Evolutionary conservation across 2,888 invertebrate genomes (phyloP).

Genomic region (Seladonia tumulorum): DNA sequence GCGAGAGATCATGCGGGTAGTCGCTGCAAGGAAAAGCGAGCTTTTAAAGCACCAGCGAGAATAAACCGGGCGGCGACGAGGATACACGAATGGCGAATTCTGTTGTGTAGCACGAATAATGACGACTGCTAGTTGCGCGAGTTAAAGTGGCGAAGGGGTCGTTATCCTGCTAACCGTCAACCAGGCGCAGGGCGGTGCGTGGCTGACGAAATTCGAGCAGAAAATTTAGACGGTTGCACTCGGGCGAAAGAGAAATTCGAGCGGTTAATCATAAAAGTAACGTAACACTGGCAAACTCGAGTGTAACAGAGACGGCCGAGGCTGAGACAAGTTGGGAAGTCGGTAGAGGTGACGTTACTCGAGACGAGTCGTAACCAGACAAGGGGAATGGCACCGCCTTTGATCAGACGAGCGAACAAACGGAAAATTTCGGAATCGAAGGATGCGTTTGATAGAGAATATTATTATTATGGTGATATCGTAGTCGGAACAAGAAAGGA

Average conservation of each 20-base stretch:
- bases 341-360: not conserved
- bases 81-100: slow-evolving; percentile 20
- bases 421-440: no score
- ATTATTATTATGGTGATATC: no score
- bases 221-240: not conserved
- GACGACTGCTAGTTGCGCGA: not conserved
- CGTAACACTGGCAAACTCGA: not conserved
- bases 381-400: not conserved
- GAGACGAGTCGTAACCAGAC: not conserved
- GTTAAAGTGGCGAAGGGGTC: not conserved
- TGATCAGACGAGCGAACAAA: not conserved
- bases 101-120: slow-evolving; percentile 20
- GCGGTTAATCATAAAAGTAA: not conserved
- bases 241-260: not conserved
- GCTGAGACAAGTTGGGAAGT: not conserved
- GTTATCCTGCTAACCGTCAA: not conserved
- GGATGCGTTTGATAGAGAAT: no score
- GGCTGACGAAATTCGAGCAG: not conserved
- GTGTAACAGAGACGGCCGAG: not conserved
- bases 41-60: slow-evolving; percentile 25
- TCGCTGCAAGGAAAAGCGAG: slow-evolving; percentile 9
- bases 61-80: slow-evolving; percentile 28
- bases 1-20: slow-evolving; percentile 23
- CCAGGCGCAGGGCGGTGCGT: not conserved
- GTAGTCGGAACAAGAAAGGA: no score